phyloP scores from a whole-genome alignment of 1,140 invertebrate species.

The Pogonomyrmex californicus region DNA sequence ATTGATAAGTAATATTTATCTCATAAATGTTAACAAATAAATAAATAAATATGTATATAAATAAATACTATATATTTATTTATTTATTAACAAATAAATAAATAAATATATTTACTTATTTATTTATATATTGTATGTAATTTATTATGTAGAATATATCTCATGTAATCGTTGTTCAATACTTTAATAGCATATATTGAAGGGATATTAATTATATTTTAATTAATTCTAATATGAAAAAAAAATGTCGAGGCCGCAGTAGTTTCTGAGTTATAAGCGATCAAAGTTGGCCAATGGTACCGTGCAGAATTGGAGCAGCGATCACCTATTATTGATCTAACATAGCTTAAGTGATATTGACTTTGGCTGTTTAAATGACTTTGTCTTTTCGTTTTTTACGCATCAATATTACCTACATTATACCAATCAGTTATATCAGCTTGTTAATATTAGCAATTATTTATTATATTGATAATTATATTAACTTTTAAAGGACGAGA shows the following conservation, averaged over 20 bases:
- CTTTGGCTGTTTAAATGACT: neutral
- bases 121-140: neutral
- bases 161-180: neutral
- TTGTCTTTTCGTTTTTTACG: neutral
- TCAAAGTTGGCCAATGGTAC: slow-evolving; percentile 2
- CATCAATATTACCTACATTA: neutral
- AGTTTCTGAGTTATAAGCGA: neutral
- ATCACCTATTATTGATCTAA: slow-evolving; percentile 20
- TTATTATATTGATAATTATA: neutral
- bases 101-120: neutral
- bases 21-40: neutral
- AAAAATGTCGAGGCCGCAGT: neutral
- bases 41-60: neutral
- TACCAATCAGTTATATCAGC: neutral
- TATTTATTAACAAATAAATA: neutral
- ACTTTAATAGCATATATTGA: neutral
- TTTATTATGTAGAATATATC: neutral
- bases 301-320: slow-evolving; percentile 1
- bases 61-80: too few relatives aligned
- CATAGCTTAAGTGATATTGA: slow-evolving; percentile 1
- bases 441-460: neutral
- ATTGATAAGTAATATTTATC: neutral
- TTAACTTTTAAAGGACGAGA: too few relatives aligned
- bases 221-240: neutral
- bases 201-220: neutral